Evolutionary conservation across 1,140 invertebrate species (phyloP), one percentile per base, ranked within the genome.

Genomic region (Zaprionus taronus): DNA sequence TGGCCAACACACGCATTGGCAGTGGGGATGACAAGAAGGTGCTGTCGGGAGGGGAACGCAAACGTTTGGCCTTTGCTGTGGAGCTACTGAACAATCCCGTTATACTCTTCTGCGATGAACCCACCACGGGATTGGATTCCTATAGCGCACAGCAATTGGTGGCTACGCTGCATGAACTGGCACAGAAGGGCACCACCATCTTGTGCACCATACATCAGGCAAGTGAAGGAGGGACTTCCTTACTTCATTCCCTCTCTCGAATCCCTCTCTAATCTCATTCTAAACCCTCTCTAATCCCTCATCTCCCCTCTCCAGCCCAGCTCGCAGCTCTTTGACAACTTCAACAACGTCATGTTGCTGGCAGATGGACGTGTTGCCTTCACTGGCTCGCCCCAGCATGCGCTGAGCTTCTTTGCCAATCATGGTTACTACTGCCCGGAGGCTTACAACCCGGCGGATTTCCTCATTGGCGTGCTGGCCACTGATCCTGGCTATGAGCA

Each of bases 21-120:
- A 94, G 94, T 3, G 89, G 94, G 5, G 94, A 95, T 26, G 94
- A 94, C 7, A 95, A 95, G 53, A 98, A 98, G 92, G 96, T 98
- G 0, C 94, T 99, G 1, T 99, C 98, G 0, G 98, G 98, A 0
- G 98, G 99, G 0, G 99, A 99, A 92, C 96, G 96, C 83, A 99
- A 99, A 82, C 94, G 98, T 56, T 93, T 99, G 12, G 96, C 98
- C 0, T 99, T 99, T 93, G 98, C 98, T 9, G 96, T 97, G 4
- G 98, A 99, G 96, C 93, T 99, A 20, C 91, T 99, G 17, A 99
- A 97, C 12, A 97, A 99, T 94, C 98, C 98, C 0, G 95, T 97
- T 4, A 94, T 99, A 31, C 93, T 99, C 70, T 99, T 99, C 93
- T 98, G 98, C 91, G 99, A 99, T 91, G 99, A 99, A 90, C 98